Base-by-base conservation (phyloP, 2,888 invertebrate species). In the Craniophora ligustri region DNA sequence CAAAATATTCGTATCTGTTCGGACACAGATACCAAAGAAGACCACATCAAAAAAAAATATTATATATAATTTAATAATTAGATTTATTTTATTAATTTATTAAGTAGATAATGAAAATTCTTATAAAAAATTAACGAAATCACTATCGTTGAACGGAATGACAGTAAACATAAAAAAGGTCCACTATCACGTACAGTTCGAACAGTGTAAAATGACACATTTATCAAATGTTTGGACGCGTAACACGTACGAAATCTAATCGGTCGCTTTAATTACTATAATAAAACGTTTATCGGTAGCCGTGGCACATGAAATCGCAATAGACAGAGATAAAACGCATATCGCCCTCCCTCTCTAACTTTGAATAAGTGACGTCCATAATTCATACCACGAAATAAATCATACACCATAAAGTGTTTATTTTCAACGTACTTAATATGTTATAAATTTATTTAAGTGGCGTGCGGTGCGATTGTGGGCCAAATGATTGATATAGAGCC, bases 361-460 rank as follows among this genome's bases (percentile, higher is more conserved):
- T 74, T 81, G 72, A 86, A 84, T 84, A 87, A 88, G 89, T 86
- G 84, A 85, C 87, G 86, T 83, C 83, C 85, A 89, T 92, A 92
- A 91, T 87, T 92, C 91, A 92, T 90, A 82, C 85, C 86, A 89
- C 84, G 84, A 86, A 90, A 92, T 93, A 92, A 93, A 93, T 93
- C 93, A 93, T 92, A 92, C 87, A 87, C 87, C 79, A 88, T 86
- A 88, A 91, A 91, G 89, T 92, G 92, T 93, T 92, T 93, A 92
- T 92, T 92, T 89, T 91, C 82, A 86, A 89, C 84, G 91, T 91
- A 91, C 90, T 92, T 93, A 92, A 91, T 92, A 91, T 89, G 92
- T 91, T 92, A 91, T 92, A 92, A 93, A 93, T 92, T 91, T 91
- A 91, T 92, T 91, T 91, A 92, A 92, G 92, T 92, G 92, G 90